Percentiles rank a stretch among this genome's conserved stretches.
Conservation (phyloP, 2,113 vertebrate genomes). For the Saguinus midas region DNA sequence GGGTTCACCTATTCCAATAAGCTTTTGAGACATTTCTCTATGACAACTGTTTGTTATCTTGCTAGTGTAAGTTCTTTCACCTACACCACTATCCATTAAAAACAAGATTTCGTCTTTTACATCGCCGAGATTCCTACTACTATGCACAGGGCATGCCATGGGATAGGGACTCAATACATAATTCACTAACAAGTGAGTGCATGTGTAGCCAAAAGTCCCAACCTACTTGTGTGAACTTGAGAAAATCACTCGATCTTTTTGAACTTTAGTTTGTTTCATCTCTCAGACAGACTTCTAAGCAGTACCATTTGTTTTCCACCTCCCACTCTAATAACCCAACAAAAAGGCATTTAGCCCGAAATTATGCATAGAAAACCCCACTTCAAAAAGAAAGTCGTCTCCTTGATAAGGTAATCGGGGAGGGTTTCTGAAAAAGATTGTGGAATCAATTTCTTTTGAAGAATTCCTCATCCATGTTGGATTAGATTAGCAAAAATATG, state of each 20-base stretch:
- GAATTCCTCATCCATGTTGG: neutral
- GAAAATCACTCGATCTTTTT: neutral
- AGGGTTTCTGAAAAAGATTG: neutral
- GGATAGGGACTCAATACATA: neutral
- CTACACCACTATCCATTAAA: neutral
- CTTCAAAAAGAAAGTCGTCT: neutral
- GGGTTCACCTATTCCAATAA: neutral
- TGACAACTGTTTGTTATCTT: neutral
- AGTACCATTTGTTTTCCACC: neutral
- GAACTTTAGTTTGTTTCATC: neutral
- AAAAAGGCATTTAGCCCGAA: slow-evolving; percentile 10
- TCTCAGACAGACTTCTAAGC: neutral
- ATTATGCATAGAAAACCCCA: neutral
- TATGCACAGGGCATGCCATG: neutral
- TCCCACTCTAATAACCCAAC: neutral
- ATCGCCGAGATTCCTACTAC: neutral
- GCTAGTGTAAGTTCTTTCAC: neutral
- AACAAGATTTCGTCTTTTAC: neutral
- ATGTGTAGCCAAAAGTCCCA: neutral
- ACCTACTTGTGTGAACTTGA: neutral
- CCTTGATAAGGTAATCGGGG: neutral
- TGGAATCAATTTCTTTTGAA: slow-evolving; percentile 43
- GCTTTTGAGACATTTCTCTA: neutral
- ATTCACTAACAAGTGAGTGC: neutral
- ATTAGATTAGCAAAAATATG: slow-evolving; percentile 6